Conservation (phyloP, 2,888 invertebrate genomes). For the Strigamia crassipes region DNA sequence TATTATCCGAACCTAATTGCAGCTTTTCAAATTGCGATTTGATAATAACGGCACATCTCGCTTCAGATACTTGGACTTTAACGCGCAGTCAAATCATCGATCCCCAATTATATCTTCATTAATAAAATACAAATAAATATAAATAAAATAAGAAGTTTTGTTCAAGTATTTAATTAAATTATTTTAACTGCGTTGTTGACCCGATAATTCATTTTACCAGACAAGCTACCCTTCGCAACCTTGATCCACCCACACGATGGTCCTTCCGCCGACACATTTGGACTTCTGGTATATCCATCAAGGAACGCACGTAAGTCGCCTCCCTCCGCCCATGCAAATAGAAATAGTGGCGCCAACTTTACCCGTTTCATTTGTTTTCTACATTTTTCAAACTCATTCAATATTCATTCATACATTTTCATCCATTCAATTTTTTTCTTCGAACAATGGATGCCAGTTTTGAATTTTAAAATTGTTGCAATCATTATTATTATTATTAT, state of each 20-base stretch:
- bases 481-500: too few relatives aligned
- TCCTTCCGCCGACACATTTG: conserved; percentile 21
- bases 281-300: not conserved
- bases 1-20: not conserved
- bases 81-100: too few relatives aligned
- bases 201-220: not conserved
- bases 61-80: too few relatives aligned
- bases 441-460: not conserved
- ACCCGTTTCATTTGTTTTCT: not conserved
- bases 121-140: too few relatives aligned
- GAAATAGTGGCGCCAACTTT: conserved; percentile 5
- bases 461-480: too few relatives aligned
- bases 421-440: not conserved
- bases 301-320: conserved; percentile 12
- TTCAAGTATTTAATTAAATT: not conserved
- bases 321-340: not conserved
- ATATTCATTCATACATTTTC: conserved; percentile 24
- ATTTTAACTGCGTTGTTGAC: not conserved
- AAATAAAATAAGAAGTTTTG: too few relatives aligned
- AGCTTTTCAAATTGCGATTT: not conserved
- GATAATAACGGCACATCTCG: too few relatives aligned
- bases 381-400: not conserved
- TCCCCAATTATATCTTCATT: too few relatives aligned
- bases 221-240: not conserved
- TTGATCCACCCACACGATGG: conserved; percentile 17